These are phyloP conservation scores for Calcarius ornatus DNA, from an alignment of 2,113 vertebrate genomes.

Conservation along the genomic window DNA sequence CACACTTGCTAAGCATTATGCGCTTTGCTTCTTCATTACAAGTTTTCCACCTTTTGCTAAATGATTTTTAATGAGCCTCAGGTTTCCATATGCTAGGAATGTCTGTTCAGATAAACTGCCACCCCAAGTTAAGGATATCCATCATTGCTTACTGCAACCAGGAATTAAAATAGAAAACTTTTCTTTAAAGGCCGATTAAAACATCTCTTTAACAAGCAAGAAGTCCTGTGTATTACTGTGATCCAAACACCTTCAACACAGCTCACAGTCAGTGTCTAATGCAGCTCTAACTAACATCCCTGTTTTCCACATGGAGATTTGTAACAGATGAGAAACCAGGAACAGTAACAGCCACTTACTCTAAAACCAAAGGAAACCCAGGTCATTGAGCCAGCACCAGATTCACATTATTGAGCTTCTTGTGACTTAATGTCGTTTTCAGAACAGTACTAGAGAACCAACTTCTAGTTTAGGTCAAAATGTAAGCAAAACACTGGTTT, in stretches of 20 bases:
- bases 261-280: not conserved
- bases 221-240: not conserved
- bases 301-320: not conserved
- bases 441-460: not conserved
- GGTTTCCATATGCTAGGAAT: constrained; percentile 12
- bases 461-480: not conserved
- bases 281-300: not conserved
- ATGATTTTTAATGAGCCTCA: constrained; percentile 15
- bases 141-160: not conserved
- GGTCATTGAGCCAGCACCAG: not conserved
- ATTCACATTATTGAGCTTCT: not conserved
- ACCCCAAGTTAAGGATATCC: not conserved
- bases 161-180: not conserved
- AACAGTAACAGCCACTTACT: not conserved
- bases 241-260: not conserved
- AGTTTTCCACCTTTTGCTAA: constrained; percentile 46
- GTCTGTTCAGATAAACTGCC: not conserved
- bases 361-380: not conserved
- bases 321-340: not conserved
- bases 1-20: constrained; percentile 24
- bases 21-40: constrained; percentile 35
- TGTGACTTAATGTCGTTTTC: not conserved
- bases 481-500: not conserved
- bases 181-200: not conserved
- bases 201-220: not conserved